Evolutionary conservation across 1,140 invertebrate species (phyloP).

Genomic region (Trichogramma pretiosum): DNA sequence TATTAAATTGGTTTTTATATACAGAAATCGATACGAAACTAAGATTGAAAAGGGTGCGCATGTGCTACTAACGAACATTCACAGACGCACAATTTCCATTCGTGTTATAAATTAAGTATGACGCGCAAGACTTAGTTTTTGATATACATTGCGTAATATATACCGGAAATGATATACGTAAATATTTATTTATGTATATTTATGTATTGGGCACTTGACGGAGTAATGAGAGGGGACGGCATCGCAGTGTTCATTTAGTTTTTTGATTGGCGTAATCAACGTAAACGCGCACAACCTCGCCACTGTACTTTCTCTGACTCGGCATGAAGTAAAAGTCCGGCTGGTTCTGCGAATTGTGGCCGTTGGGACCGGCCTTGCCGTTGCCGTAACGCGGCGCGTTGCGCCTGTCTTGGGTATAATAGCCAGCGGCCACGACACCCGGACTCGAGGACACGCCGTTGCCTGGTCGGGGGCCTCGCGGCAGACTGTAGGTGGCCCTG

Average conservation of each 20-base stretch:
- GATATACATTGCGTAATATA: neutral
- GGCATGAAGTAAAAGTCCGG: constrained; percentile 94
- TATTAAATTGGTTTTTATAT: no score
- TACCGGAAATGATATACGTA: no score
- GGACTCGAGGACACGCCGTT: constrained; percentile 23
- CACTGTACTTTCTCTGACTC: constrained; percentile 84
- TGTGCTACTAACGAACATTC: no score
- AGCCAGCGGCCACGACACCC: constrained; percentile 29
- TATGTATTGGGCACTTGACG: no score
- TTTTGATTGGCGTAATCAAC: constrained; percentile 59
- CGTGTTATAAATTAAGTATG: no score
- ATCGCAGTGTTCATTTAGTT: constrained; percentile 26
- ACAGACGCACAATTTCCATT: no score
- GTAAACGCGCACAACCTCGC: constrained; percentile 84
- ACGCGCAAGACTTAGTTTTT: constrained; percentile 7
- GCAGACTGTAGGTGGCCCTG: constrained; percentile 43
- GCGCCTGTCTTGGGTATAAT: constrained; percentile 46
- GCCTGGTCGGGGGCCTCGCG: constrained; percentile 37
- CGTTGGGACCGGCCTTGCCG: constrained; percentile 20
- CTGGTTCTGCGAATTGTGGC: constrained; percentile 30
- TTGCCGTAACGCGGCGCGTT: constrained; percentile 24
- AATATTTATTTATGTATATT: constrained; percentile 1
- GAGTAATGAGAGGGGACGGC: no score
- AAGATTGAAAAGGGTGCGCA: no score
- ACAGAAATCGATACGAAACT: no score